A percentile compares a stretch with the other conserved stretches of the same genome.
Evolutionary conservation across 1,140 invertebrate species (phyloP).

Genomic region (Drosophila athabasca): DNA sequence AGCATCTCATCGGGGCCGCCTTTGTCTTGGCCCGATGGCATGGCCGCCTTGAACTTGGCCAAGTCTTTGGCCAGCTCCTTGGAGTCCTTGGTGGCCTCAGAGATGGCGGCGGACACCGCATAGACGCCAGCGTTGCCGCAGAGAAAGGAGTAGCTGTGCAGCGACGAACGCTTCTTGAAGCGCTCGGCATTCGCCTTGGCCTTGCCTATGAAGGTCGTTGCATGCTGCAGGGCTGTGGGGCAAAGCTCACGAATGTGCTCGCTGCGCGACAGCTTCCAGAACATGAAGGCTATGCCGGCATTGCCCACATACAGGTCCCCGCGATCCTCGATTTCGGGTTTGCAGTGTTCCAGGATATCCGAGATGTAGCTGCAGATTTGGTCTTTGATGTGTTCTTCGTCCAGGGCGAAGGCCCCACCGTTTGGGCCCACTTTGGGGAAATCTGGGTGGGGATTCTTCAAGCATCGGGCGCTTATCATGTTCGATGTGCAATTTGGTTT

Average conservation of each 20-base stretch:
- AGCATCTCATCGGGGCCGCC: constrained; percentile 93
- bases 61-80: constrained; percentile 84
- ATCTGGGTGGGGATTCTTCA: constrained; percentile 74
- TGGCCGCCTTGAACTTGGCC: constrained; percentile 82
- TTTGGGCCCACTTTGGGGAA: constrained; percentile 52
- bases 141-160: constrained; percentile 85
- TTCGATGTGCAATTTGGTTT: too few relatives aligned
- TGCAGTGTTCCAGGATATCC: constrained; percentile 73
- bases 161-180: constrained; percentile 67
- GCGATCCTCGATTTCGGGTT: constrained; percentile 66
- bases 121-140: constrained; percentile 87
- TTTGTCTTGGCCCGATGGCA: constrained; percentile 84
- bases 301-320: constrained; percentile 85
- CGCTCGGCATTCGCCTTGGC: constrained; percentile 81
- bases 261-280: constrained; percentile 84
- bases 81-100: constrained; percentile 60
- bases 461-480: constrained; percentile 36
- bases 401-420: constrained; percentile 58
- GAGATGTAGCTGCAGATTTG: constrained; percentile 80
- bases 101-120: constrained; percentile 85
- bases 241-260: constrained; percentile 76
- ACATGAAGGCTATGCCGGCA: constrained; percentile 85
- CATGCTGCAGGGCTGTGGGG: constrained; percentile 75
- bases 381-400: constrained; percentile 78
- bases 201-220: constrained; percentile 83